phyloP scores from a whole-genome alignment of 1,140 invertebrate species.

The Hestina assimilis region DNA sequence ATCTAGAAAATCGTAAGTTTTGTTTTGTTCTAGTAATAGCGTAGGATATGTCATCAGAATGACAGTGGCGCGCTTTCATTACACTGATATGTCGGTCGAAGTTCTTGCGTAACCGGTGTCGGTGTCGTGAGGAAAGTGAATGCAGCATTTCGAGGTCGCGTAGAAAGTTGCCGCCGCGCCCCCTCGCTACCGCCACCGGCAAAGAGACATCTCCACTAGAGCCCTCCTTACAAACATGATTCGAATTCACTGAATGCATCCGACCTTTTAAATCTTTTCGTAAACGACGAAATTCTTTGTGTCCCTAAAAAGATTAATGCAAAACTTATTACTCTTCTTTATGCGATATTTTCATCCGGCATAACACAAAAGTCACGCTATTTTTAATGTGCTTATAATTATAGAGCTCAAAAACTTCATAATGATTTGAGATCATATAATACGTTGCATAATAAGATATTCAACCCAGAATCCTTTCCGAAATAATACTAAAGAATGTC shows the following conservation, averaged over 20 bases:
- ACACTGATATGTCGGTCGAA: slow-evolving; percentile 63
- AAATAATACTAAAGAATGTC: slow-evolving; percentile 62
- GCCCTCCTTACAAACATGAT: slow-evolving; percentile 11
- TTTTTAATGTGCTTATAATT: slow-evolving; percentile 39
- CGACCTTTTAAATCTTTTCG: not conserved
- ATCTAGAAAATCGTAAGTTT: not conserved
- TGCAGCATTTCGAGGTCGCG: slow-evolving; percentile 75
- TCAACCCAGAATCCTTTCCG: slow-evolving; percentile 60
- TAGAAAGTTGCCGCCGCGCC: slow-evolving; percentile 69
- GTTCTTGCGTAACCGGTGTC: slow-evolving; percentile 72
- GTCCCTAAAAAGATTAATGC: slow-evolving; percentile 23
- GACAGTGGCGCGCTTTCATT: slow-evolving; percentile 42
- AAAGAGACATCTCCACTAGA: slow-evolving; percentile 32
- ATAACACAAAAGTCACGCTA: slow-evolving; percentile 35
- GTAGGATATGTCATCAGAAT: slow-evolving; percentile 31
- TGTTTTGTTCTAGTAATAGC: slow-evolving; percentile 6
- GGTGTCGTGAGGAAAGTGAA: slow-evolving; percentile 75
- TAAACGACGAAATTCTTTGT: not conserved
- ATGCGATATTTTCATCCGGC: slow-evolving; percentile 34
- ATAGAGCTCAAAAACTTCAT: slow-evolving; percentile 33
- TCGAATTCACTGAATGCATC: slow-evolving; percentile 8
- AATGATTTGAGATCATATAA: slow-evolving; percentile 41
- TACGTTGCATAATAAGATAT: slow-evolving; percentile 73
- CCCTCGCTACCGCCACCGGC: slow-evolving; percentile 32
- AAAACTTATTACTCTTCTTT: too few relatives aligned